These are phyloP conservation scores for Dioctria rufipes DNA, from an alignment of 2,888 invertebrate species.

Conservation along the genomic window DNA sequence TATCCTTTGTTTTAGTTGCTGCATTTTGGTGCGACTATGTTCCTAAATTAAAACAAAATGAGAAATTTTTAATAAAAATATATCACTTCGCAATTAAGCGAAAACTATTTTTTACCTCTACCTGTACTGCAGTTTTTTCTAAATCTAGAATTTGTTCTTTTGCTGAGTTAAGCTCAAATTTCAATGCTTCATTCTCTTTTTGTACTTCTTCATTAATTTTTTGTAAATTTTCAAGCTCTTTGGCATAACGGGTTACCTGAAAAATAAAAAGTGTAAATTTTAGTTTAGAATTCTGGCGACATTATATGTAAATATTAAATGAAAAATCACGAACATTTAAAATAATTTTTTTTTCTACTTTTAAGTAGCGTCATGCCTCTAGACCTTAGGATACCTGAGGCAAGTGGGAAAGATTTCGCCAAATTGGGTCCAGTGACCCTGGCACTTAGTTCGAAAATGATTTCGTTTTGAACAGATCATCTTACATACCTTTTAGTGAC, in stretches of 20 bases:
- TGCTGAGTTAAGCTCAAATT: constrained; percentile 71
- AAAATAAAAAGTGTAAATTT: constrained; percentile 20
- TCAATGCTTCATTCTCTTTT: constrained; percentile 71
- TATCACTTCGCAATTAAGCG: background rate
- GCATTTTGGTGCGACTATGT: constrained; percentile 66
- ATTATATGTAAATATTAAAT: too few species aligned
- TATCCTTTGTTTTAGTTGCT: constrained; percentile 69
- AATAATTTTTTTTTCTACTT: too few species aligned
- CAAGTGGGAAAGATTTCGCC: too few species aligned
- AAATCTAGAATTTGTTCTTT: constrained; percentile 72
- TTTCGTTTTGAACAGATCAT: too few species aligned
- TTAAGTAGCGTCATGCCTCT: too few species aligned
- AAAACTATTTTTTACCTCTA: constrained; percentile 61
- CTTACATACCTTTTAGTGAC: too few species aligned
- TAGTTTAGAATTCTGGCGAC: background rate
- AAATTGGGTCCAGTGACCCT: too few species aligned
- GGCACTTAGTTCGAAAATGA: too few species aligned
- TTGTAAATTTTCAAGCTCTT: constrained; percentile 69
- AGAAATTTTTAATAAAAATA: background rate
- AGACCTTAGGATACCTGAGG: too few species aligned
- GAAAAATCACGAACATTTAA: too few species aligned
- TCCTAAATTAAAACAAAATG: constrained; percentile 62
- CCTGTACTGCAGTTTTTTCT: constrained; percentile 72
- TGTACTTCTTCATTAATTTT: constrained; percentile 69
- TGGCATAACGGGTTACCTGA: constrained; percentile 66